Percentiles rank a stretch among this genome's conserved stretches.
Conservation (phyloP, 1,140 invertebrate genomes). For the Brachionus plicatilis region DNA sequence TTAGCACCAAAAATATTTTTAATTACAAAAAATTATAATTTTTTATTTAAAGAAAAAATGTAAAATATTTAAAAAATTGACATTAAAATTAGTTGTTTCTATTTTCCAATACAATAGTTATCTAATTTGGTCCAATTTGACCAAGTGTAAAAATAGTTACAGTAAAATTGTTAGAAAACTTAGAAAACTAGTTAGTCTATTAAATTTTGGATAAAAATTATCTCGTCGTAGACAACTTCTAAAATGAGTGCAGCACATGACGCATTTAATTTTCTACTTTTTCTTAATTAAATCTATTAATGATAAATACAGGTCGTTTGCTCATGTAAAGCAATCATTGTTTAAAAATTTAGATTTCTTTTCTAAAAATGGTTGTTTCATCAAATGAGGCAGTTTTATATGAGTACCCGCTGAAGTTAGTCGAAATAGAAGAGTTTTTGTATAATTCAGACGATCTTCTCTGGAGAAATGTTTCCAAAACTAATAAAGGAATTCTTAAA, state of each 20-base stretch:
- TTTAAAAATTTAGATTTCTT: not conserved
- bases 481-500: not conserved
- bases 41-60: not conserved
- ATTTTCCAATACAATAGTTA: not conserved
- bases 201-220: not conserved
- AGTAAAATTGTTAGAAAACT: not conserved
- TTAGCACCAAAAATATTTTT: not conserved
- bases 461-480: not conserved
- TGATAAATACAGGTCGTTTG: not conserved
- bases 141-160: not conserved
- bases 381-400: not conserved
- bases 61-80: not conserved
- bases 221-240: not conserved
- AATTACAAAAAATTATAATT: not conserved
- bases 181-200: not conserved
- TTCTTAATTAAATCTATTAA: not conserved
- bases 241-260: not conserved
- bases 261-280: conserved; percentile 9
- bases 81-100: not conserved
- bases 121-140: not conserved
- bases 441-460: conserved; percentile 1
- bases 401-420: not conserved
- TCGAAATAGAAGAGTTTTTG: conserved; percentile 23
- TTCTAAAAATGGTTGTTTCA: not conserved
- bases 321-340: not conserved